A percentile compares a stretch with the other conserved stretches of the same genome.
These are phyloP conservation scores for Chascanopsetta lugubris DNA, from an alignment of 2,113 vertebrate species.

Conservation along the genomic window DNA sequence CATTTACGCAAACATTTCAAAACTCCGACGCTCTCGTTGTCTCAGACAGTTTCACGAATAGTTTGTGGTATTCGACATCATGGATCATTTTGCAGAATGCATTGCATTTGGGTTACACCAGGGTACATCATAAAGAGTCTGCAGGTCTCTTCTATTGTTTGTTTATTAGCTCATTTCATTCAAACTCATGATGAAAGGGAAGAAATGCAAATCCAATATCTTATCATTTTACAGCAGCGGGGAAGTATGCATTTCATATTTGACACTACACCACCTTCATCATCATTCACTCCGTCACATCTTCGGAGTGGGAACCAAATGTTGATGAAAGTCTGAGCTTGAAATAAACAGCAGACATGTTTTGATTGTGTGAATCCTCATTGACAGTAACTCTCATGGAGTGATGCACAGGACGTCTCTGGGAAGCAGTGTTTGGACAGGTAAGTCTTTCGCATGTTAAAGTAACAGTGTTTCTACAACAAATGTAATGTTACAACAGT, in stretches of 20 bases:
- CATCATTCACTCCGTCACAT: not conserved
- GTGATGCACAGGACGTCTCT: no score
- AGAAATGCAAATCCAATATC: not conserved
- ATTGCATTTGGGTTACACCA: not conserved
- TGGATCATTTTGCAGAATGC: not conserved
- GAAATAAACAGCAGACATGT: constrained; percentile 25
- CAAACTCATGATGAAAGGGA: constrained; percentile 14
- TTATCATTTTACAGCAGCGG: constrained; percentile 6
- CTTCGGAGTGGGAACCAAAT: no score
- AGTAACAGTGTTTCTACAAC: no score
- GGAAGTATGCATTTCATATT: not conserved
- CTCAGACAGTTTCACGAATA: not conserved
- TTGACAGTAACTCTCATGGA: no score
- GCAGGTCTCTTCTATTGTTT: not conserved
- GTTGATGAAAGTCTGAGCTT: constrained; percentile 24
- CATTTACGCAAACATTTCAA: no score
- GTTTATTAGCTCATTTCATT: not conserved
- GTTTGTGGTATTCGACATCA: not conserved
- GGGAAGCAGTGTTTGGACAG: no score
- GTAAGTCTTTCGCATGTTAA: no score
- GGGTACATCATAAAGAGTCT: not conserved
- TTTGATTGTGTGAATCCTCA: constrained; percentile 13
- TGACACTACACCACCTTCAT: constrained; percentile 4
- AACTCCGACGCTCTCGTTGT: no score
- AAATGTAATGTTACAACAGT: no score